Percentiles rank a stretch among this genome's conserved stretches.
Conservation (phyloP, 2,888 invertebrate species). For the Diarsia mendica region DNA sequence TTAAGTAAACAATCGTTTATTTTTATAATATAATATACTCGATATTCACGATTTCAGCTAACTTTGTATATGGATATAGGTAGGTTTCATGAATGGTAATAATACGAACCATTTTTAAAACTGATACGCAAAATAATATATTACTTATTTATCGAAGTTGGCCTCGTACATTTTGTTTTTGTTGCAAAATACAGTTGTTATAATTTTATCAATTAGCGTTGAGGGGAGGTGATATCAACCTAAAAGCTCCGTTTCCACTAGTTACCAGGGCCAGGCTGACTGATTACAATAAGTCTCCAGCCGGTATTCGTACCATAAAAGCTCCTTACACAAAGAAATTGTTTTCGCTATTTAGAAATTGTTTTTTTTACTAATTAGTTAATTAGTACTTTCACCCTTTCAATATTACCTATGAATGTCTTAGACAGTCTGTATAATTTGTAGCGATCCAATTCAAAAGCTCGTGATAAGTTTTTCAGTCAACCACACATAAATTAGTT, state of each 20-base stretch:
- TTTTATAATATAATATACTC: neutral
- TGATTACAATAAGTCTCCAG: neutral
- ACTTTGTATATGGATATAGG: conserved; percentile 20
- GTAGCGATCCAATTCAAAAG: too few species aligned
- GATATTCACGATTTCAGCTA: conserved; percentile 7
- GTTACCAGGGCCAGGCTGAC: too few species aligned
- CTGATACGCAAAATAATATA: conserved; percentile 3
- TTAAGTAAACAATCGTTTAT: neutral
- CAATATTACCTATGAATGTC: neutral
- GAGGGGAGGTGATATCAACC: neutral
- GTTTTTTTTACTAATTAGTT: too few species aligned
- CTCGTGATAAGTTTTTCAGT: neutral
- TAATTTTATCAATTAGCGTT: neutral
- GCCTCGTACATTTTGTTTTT: too few species aligned
- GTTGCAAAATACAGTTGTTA: neutral
- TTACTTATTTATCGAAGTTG: neutral
- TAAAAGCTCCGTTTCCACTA: neutral
- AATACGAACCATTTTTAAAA: conserved; percentile 12
- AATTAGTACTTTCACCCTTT: neutral
- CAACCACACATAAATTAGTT: neutral
- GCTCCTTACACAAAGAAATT: neutral
- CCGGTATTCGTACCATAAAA: neutral
- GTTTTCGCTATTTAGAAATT: too few species aligned
- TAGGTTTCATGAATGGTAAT: conserved; percentile 24
- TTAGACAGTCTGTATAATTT: neutral